A percentile compares a stretch with the other conserved stretches of the same genome.
These are phyloP conservation scores for Oxycera nigricornis DNA, from an alignment of 2,888 invertebrate genomes.

Conservation along the genomic window DNA sequence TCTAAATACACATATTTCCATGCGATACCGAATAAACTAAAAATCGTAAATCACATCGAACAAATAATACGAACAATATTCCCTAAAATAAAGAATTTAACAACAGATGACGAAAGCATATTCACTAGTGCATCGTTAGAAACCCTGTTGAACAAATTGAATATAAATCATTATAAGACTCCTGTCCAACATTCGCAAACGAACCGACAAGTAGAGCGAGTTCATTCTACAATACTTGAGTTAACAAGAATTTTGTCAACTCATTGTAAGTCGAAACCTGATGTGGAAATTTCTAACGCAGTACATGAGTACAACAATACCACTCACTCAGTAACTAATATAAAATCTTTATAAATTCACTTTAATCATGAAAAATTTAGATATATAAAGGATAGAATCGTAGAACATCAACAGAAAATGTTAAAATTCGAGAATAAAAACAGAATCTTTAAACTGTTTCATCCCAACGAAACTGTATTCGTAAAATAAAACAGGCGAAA, in stretches of 20 bases:
- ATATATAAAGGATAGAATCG: not conserved
- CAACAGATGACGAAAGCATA: not conserved
- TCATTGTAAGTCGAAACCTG: not conserved
- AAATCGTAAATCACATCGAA: not conserved
- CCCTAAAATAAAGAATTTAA: not conserved
- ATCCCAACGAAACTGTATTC: not conserved
- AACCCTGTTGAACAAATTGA: not conserved
- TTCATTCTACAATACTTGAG: not conserved
- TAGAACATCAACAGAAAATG: not conserved
- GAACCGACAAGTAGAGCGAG: conserved; percentile 1
- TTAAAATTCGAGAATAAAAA: not conserved
- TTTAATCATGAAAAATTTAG: not conserved
- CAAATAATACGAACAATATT: not conserved
- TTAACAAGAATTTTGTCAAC: not conserved
- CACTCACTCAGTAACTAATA: not conserved
- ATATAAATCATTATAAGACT: not conserved
- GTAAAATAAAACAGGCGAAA: not conserved
- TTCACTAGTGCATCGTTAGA: not conserved
- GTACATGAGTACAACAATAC: not conserved
- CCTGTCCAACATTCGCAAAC: not conserved
- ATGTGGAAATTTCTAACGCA: not conserved
- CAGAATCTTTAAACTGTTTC: not conserved
- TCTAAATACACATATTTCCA: not conserved
- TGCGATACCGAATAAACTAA: not conserved
- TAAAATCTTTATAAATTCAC: not conserved